A percentile compares a stretch with the other conserved stretches of the same genome.
Conservation (phyloP, 2,888 invertebrate species). For the Troglohyphantes excavatus region DNA sequence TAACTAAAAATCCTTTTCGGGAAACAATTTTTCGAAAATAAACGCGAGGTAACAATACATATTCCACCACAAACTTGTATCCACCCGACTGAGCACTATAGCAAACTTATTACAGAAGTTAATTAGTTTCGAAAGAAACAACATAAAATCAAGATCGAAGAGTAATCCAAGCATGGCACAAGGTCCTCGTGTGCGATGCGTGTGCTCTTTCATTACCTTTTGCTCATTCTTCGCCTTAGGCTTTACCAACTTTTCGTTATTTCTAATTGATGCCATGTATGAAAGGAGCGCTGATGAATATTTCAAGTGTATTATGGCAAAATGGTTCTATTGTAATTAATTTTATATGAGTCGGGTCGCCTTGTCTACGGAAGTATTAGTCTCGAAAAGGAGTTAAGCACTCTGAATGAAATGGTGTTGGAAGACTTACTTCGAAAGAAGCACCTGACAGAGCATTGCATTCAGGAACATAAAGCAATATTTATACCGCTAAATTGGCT, state of each 20-base stretch:
- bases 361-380: conserved; percentile 41
- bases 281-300: conserved; percentile 63
- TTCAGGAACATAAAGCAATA: too few species aligned
- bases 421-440: background rate
- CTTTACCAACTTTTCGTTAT: conserved; percentile 58
- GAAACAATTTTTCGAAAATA: conserved; percentile 64
- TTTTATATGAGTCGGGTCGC: conserved; percentile 66
- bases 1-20: conserved; percentile 66
- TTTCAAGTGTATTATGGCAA: conserved; percentile 73
- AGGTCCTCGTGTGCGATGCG: conserved; percentile 38
- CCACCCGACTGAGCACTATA: conserved; percentile 61
- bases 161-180: conserved; percentile 48
- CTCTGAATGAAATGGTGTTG: conserved; percentile 34
- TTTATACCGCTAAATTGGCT: too few species aligned
- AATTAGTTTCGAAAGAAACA: conserved; percentile 75
- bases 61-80: conserved; percentile 25
- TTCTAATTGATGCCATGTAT: conserved; percentile 64
- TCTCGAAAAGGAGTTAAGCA: conserved; percentile 51
- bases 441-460: background rate
- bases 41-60: conserved; percentile 61
- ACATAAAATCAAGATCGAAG: conserved; percentile 73
- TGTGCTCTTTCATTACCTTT: conserved; percentile 64
- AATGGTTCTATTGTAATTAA: conserved; percentile 69
- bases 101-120: conserved; percentile 73
- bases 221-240: conserved; percentile 64